phyloP scores from a whole-genome alignment of 2,113 vertebrate genomes.

The Ranitomeya imitator region DNA sequence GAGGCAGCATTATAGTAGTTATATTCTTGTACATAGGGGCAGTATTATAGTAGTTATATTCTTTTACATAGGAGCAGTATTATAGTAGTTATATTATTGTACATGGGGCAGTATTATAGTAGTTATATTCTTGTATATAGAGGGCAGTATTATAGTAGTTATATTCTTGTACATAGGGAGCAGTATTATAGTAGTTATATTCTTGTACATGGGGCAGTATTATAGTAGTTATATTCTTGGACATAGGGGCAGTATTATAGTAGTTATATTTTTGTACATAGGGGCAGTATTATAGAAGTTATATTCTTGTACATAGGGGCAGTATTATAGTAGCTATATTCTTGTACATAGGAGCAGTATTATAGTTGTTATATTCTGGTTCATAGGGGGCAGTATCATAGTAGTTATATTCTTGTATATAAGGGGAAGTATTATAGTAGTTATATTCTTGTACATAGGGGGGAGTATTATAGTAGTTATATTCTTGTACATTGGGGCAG shows the following conservation, averaged over 20 bases:
- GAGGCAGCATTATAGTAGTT: background rate
- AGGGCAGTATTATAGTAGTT: too few relatives aligned
- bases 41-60: background rate
- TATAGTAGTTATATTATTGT: too few relatives aligned
- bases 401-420: background rate
- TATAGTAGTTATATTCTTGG: too few relatives aligned
- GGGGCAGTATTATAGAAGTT: too few relatives aligned
- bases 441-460: background rate
- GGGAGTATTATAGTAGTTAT: background rate
- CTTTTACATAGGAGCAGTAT: background rate
- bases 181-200: too few relatives aligned
- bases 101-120: background rate
- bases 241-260: too few relatives aligned
- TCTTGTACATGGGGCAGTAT: background rate
- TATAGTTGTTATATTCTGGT: background rate
- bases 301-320: background rate
- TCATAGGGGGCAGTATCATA: background rate
- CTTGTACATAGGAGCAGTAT: background rate
- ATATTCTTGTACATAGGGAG: too few relatives aligned
- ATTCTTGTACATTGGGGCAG: background rate
- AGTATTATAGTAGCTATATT: background rate
- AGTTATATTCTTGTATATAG: background rate
- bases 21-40: background rate
- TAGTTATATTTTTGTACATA: too few relatives aligned
- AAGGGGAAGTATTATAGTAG: background rate